Conservation (phyloP, 2,888 invertebrate genomes). For the Drosophila formosana region DNA sequence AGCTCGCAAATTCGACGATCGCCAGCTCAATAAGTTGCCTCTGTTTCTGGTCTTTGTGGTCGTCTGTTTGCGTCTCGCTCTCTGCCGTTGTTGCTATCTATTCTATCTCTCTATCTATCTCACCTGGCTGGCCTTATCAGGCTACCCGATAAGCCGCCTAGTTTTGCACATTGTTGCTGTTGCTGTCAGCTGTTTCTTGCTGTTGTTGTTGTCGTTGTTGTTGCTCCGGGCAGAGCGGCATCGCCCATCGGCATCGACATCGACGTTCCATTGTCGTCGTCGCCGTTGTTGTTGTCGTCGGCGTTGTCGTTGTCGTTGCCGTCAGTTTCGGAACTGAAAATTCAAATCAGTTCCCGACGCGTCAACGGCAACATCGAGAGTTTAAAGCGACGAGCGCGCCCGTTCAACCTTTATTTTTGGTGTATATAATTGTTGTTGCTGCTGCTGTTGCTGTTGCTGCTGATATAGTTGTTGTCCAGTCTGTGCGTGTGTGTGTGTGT, state of each 20-base stretch:
- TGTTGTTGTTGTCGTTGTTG: slow-evolving; percentile 33
- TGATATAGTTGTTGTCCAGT: slow-evolving; percentile 5
- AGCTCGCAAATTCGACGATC: background rate
- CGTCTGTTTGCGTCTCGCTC: background rate
- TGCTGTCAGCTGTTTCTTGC: slow-evolving; percentile 13
- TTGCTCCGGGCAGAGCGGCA: slow-evolving; percentile 24
- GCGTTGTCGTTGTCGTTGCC: slow-evolving; percentile 25
- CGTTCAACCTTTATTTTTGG: slow-evolving; percentile 27
- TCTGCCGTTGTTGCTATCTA: slow-evolving; percentile 33
- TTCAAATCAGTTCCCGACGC: slow-evolving; percentile 75
- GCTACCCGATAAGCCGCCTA: slow-evolving; percentile 49
- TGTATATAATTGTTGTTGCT: slow-evolving; percentile 3
- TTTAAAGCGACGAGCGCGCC: slow-evolving; percentile 46
- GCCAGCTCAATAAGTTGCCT: background rate
- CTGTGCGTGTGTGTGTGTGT: slow-evolving; percentile 4
- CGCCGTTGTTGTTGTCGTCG: slow-evolving; percentile 11
- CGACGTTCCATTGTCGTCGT: slow-evolving; percentile 22
- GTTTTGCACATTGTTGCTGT: slow-evolving; percentile 41
- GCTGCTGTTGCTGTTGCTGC: slow-evolving; percentile 4
- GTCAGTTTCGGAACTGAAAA: slow-evolving; percentile 42
- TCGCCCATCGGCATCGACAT: slow-evolving; percentile 36
- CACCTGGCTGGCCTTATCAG: slow-evolving; percentile 55
- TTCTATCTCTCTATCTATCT: slow-evolving; percentile 50
- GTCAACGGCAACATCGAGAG: slow-evolving; percentile 57
- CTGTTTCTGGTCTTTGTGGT: background rate